These are phyloP conservation scores for Amorpha juglandis DNA, from an alignment of 2,888 invertebrate species.

Conservation along the genomic window DNA sequence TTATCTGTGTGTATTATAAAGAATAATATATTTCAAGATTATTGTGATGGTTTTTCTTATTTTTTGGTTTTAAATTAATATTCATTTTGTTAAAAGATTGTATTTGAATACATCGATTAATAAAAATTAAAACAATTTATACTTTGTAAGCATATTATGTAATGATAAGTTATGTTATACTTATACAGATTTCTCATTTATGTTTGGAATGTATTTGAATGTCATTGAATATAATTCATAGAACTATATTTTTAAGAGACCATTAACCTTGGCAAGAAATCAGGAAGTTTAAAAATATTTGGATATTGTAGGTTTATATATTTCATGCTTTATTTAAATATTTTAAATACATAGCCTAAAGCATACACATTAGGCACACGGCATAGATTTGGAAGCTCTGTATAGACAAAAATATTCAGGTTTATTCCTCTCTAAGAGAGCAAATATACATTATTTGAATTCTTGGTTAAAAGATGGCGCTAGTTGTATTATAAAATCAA, in stretches of 20 bases:
- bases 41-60: neutral
- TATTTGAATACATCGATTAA: neutral
- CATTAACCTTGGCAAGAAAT: constrained; percentile 52
- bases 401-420: no score
- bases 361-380: neutral
- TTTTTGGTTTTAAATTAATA: neutral
- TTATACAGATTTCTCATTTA: constrained; percentile 10
- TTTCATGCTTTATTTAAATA: neutral
- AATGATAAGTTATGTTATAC: neutral
- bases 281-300: constrained; percentile 13
- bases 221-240: no score
- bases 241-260: constrained; percentile 45
- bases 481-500: constrained; percentile 9
- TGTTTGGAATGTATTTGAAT: constrained; percentile 35
- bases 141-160: no score
- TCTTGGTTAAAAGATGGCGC: constrained; percentile 34
- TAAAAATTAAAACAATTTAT: neutral
- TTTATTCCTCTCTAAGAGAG: neutral
- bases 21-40: neutral
- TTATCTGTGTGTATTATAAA: neutral
- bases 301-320: neutral
- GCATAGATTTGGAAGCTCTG: no score
- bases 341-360: neutral
- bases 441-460: neutral
- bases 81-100: neutral